These are phyloP conservation scores for Drosophila siamana DNA, from an alignment of 2,888 invertebrate genomes.

Conservation along the genomic window DNA sequence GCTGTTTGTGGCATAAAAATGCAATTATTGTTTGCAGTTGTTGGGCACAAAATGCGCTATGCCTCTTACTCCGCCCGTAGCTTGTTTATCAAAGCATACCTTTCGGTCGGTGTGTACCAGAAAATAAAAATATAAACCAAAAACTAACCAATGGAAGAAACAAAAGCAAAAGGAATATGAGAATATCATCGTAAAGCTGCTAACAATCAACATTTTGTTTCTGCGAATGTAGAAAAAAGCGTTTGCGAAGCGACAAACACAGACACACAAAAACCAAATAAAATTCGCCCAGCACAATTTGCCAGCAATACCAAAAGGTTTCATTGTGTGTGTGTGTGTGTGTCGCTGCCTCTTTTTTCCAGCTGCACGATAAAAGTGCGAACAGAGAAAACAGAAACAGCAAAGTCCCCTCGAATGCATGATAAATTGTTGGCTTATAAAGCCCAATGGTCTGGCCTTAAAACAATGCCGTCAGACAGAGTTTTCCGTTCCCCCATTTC, in stretches of 20 bases:
- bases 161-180: constrained; percentile 30
- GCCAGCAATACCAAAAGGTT: constrained; percentile 31
- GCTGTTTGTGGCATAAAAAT: constrained; percentile 69
- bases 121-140: constrained; percentile 3
- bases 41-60: too few species aligned
- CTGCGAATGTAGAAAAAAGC: constrained; percentile 1
- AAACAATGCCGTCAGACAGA: constrained; percentile 22
- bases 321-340: constrained; percentile 19
- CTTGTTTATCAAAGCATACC: constrained; percentile 57
- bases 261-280: constrained; percentile 14
- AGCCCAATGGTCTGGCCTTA: background rate
- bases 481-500: background rate
- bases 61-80: too few species aligned
- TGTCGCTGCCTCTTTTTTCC: constrained; percentile 2
- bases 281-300: constrained; percentile 40
- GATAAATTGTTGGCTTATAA: constrained; percentile 38
- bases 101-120: constrained; percentile 28
- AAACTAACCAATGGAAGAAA: too few species aligned
- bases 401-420: constrained; percentile 16
- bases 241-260: background rate
- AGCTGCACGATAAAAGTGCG: constrained; percentile 39
- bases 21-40: constrained; percentile 69
- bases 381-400: too few species aligned
- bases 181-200: constrained; percentile 60
- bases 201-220: constrained; percentile 64